Base-by-base conservation (phyloP, 2,113 vertebrate species). In the Pseudorhombus dupliciocellatus region DNA sequence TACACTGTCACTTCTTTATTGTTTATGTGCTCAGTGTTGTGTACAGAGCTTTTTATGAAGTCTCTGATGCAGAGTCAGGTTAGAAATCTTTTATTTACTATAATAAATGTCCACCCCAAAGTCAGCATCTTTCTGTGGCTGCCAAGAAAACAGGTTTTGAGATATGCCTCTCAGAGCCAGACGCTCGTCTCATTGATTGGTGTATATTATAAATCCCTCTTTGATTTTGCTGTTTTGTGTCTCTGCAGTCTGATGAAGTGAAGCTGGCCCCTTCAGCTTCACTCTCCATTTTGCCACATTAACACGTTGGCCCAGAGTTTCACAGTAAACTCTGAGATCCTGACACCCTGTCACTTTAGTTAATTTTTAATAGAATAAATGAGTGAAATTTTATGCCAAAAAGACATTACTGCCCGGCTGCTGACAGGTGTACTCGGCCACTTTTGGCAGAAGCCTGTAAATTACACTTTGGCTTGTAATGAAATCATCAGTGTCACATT, bases 351-450 rank as follows among this genome's bases (percentile, higher is more conserved):
- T 58, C 21, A 34, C 22, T 75, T 83, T 46, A 18, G 63, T 63
- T 73, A 7, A 68, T 62, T 73, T 68, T 21, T 84, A 59, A 84
- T 85, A 74, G 40, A 71, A 71, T 79, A 71, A 81, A 70, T 26
- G 8, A 77, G 21, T 50, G 50, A 54, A 55, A 14, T 10, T 58
- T 53, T 70, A 62, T 66, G 69, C 69, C 69, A 80, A 64, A 71
- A 63, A 69, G 20, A 5, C 64, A 58, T 56, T 57, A 30, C 18
- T 65, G 63, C 60, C 73, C 3, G 64, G 61, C 40, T 51, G 18
- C 42, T 79, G 66, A 67, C 48, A 40, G 66, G 51, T 31, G n/a
- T 40, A 34, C 66, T 69, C 61, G 51, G 63, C 59, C 55, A 44
- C 72, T 73, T 79, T 80, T 82, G 66, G 61, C 73, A 58, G 53